Base-by-base conservation (phyloP, 2,797 vertebrate species). In the Hydrocynus forskahlii region DNA sequence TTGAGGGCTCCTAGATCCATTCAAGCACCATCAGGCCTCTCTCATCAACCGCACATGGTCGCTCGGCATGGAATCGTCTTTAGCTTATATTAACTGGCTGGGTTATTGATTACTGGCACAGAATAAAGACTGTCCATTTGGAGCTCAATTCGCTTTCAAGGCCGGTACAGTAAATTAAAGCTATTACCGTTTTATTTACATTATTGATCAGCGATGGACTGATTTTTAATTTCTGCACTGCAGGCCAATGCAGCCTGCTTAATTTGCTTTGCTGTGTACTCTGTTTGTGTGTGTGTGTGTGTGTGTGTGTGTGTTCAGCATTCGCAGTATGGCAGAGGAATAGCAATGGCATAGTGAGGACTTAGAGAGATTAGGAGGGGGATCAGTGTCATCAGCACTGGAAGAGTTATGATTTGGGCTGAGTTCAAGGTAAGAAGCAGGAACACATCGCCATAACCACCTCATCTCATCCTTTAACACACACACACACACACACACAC, bases 351-450 rank as follows among this genome's bases (percentile, higher is more conserved):
- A 70, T 69, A 70, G 66, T 62, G 67, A 60, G 54, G 77, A 90
- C 90, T 73, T 73, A 92, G 91, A 94, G 91, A 93, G 92, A 94
- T 94, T 93, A 94, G 91, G 92, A 91, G 90, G 89, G 89, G 89
- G 94, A 92, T 92, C 91, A 91, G 91, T 93, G 91, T 94, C 93
- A 94, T 93, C 92, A 92, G 91, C 89, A 91, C 91, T 90, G 88
- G 88, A 90, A 92, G 92, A 94, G 92, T 94, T 93, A 93, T 93
- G 93, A 90, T 88, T 91, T 88, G 84, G 91, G 88, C 92, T 89
- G 91, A 92, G 93, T 94, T 94, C 92, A 94, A 94, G 93, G 93
- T 92, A 90, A 91, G 92, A 92, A 91, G 92, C 90, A 89, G 92
- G 91, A 92, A 94, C 91, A 90, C 89, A 94, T 93, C 88, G 88